phyloP scores from a whole-genome alignment of 2,888 invertebrate genomes.

The Acleris literana region DNA sequence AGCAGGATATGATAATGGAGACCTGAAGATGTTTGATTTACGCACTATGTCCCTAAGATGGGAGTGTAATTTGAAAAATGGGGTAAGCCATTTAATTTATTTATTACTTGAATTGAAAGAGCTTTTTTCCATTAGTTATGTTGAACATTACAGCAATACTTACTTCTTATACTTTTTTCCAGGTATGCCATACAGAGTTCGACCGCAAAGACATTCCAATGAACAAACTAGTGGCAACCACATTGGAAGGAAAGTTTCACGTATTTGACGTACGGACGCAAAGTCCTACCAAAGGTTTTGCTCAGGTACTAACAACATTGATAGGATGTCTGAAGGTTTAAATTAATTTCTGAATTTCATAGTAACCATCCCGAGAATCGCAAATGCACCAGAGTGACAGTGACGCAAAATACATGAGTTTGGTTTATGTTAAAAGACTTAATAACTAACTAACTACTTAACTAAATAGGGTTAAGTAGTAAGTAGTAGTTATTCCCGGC shows the following conservation, averaged over 20 bases:
- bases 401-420: too few species aligned
- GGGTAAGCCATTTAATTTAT: slow-evolving; percentile 77
- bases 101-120: too few species aligned
- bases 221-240: slow-evolving; percentile 97
- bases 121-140: too few species aligned
- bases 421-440: too few species aligned
- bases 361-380: too few species aligned
- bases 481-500: too few species aligned
- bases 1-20: slow-evolving; percentile 98
- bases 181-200: slow-evolving; percentile 93
- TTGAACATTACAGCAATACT: not conserved
- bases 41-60: slow-evolving; percentile 92
- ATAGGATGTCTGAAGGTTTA: too few species aligned
- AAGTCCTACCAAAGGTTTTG: slow-evolving; percentile 93
- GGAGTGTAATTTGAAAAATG: slow-evolving; percentile 97
- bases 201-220: slow-evolving; percentile 96
- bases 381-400: too few species aligned
- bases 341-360: too few species aligned
- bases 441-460: too few species aligned
- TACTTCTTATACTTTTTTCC: slow-evolving; percentile 14
- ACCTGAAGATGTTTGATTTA: slow-evolving; percentile 96
- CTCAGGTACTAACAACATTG: slow-evolving; percentile 72
- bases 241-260: slow-evolving; percentile 94
- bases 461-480: too few species aligned
- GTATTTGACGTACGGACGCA: slow-evolving; percentile 95